Evolutionary conservation across 2,113 vertebrate genomes (phyloP), one percentile per base, ranked within the genome.

Genomic region (Agelaius tricolor): DNA sequence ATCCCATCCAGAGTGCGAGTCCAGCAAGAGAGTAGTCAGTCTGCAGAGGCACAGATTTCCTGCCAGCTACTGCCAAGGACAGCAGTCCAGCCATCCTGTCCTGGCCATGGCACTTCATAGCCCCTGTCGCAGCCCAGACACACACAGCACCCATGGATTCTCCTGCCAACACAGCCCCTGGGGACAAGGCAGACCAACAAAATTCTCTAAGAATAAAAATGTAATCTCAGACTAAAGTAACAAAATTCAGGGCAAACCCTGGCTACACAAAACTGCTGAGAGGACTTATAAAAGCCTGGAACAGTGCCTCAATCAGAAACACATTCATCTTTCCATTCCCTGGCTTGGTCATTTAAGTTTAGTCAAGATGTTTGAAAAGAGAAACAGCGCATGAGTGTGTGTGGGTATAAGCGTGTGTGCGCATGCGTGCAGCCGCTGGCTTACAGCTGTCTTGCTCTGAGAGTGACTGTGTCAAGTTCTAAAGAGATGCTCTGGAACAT

Each of bases 151-250:
- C 14, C 71, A 52, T 92, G 63, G 58, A 94, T 77, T 92, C 79
- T 87, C 66, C 81, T 80, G 77, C 75, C 52, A 63, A 69, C 78
- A 68, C 82, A 61, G 63, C 69, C 88, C 78, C 66, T 69, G 57
- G 88, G 91, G 82, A 97, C 87, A 97, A 95, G 92, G 86, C 87
- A 87, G 77, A 90, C 65, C 77, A 88, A 75, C 71, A 67, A 58
- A 88, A 66, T 39, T 75, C 44, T 55, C 15, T 65, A 71, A 85
- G 24, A 94, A 78, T 52, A 86, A 82, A 82, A 89, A 86, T 58
- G 55, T 30, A 77, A 67, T 77, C 63, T 79, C 52, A 85, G 41
- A 72, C 39, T 68, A 89, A 86, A 58, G 63, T 63, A 92, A 72
- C 23, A 51, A 89, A 77, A 86, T 68, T 73, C 59, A 58, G 71